Conservation (phyloP, 2,113 vertebrate species). For the Syngnathus typhle region DNA sequence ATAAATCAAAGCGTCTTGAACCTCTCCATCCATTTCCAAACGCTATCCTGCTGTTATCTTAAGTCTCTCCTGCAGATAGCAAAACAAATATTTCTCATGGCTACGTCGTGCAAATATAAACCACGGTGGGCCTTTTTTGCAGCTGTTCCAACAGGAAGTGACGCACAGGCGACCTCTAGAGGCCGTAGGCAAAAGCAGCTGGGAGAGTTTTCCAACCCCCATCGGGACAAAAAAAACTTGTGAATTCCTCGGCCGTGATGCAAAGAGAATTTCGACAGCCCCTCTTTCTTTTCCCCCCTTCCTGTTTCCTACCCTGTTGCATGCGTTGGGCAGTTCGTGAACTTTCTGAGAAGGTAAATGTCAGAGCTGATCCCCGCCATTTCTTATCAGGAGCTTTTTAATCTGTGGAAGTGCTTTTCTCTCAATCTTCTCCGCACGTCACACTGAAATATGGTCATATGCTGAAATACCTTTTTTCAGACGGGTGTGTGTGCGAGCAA, state of each 20-base stretch:
- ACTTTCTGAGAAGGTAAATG: conserved; percentile 22
- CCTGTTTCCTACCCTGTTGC: conserved; percentile 18
- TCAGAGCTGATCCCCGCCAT: conserved; percentile 1
- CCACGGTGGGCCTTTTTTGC: conserved; percentile 30
- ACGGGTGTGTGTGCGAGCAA: background rate
- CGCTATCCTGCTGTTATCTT: conserved; percentile 17
- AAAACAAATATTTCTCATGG: conserved; percentile 54
- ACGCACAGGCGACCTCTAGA: conserved; percentile 15
- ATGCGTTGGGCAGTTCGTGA: conserved; percentile 27
- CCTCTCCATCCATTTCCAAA: conserved; percentile 8
- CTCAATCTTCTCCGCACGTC: background rate
- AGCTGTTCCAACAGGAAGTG: conserved; percentile 40
- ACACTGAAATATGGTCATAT: background rate
- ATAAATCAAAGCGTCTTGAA: background rate
- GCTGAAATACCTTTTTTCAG: background rate
- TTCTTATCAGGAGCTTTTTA: conserved; percentile 18
- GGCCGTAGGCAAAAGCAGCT: conserved; percentile 35
- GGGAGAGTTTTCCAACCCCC: conserved; percentile 28
- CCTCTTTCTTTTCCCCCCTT: background rate
- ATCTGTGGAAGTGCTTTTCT: conserved; percentile 8
- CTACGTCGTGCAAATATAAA: conserved; percentile 40
- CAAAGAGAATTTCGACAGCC: conserved; percentile 46
- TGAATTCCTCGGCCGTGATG: conserved; percentile 63
- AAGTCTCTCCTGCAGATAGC: conserved; percentile 35
- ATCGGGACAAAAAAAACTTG: conserved; percentile 22